Evolutionary conservation across 2,888 invertebrate genomes (phyloP), one percentile per base, ranked within the genome.

Genomic region (Teleiodes luculella): DNA sequence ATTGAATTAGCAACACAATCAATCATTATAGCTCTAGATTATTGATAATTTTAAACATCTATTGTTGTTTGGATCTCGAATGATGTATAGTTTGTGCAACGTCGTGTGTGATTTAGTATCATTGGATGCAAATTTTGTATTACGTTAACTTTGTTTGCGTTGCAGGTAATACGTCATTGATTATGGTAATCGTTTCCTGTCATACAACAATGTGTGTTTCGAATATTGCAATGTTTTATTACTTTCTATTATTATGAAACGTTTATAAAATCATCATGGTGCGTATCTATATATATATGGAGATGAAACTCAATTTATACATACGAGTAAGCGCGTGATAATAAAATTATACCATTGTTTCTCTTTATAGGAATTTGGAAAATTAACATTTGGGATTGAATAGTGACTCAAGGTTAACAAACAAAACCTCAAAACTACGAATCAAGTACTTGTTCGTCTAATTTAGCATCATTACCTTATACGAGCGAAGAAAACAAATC

Each of bases 1-100:
- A 69, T 68, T 68, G 68, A 67, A 67, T 71, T 60, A 63, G 31
- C 58, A 54, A 50, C 67, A 70, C 68, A 67, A 72, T 72, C 62
- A 66, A 68, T 72, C 72, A 70, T 69, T 65, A 66, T 51, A 60
- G 55, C 56, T 59, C 54, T 54, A 63, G 69, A 71, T 69, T 58
- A 54, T 51, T 59, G 71, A 72, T 71, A 67, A 64, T 57, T 52
- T 35, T 48, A 48, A 43, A 56, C 45, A 60, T 28, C 62, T 57
- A 70, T 68, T 70, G 67, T 70, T 59, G 50, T 53, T 49, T 48
- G 37, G 35, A 48, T 54, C 52, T 18, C 53, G 37, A 8, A 41
- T 49, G 39, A 43, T 49, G 49, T 24, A 49, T 49, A 41, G 46
- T 49, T 49, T 53, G 47, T 37, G 39, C 43, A 28, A 43, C 20